phyloP scores from a whole-genome alignment of 1,140 invertebrate species.

The Anoplophora glabripennis region DNA sequence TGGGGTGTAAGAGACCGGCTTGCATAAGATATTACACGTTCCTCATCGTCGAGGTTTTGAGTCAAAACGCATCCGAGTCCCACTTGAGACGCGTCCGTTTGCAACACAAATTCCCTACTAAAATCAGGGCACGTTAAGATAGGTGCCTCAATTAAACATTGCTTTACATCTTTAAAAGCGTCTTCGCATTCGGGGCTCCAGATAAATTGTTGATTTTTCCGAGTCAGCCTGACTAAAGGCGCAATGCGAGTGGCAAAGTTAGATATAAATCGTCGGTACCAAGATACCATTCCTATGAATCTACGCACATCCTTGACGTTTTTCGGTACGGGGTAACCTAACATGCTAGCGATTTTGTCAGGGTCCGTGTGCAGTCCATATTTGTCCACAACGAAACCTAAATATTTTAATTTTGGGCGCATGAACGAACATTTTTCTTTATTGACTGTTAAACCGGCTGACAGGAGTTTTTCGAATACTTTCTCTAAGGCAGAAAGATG shows the following conservation, averaged over 20 bases:
- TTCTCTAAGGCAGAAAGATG: constrained; percentile 2
- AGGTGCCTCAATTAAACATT: constrained; percentile 6
- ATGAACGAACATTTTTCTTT: constrained; percentile 15
- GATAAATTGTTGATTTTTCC: constrained; percentile 10
- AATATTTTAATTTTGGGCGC: constrained; percentile 4
- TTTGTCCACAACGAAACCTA: constrained; percentile 20
- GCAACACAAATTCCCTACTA: constrained; percentile 2
- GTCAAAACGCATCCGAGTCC: constrained; percentile 38
- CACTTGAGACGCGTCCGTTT: constrained; percentile 28
- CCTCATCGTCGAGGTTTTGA: constrained; percentile 30
- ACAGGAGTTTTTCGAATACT: neutral
- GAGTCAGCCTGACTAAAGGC: constrained; percentile 1
- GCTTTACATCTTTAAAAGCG: constrained; percentile 20
- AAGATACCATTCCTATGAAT: neutral
- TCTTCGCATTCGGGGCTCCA: constrained; percentile 8
- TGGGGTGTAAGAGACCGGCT: constrained; percentile 40
- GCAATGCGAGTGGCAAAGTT: constrained; percentile 14
- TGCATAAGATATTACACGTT: constrained; percentile 46
- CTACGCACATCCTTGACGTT: constrained; percentile 3
- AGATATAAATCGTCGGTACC: constrained; percentile 18
- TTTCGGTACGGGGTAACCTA: neutral
- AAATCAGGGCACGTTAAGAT: constrained; percentile 24
- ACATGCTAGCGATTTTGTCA: constrained; percentile 35
- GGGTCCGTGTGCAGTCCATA: constrained; percentile 47
- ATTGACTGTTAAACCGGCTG: constrained; percentile 15